Percentiles rank a stretch among this genome's conserved stretches.
Evolutionary conservation across 2,113 vertebrate species (phyloP).

Genomic region (Tenebrosternarchus preto): DNA sequence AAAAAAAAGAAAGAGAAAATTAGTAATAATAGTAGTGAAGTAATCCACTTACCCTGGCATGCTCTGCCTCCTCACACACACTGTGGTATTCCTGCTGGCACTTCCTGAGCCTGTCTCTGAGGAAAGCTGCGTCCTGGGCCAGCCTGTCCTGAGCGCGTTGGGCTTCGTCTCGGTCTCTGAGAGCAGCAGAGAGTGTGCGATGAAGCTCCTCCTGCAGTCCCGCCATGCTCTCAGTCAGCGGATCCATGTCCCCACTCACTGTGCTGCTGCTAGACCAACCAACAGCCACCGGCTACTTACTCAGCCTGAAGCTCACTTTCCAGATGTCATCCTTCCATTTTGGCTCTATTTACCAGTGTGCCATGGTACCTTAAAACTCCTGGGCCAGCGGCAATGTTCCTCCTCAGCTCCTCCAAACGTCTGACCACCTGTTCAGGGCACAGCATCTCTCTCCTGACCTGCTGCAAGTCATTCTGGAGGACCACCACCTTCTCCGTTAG

Average conservation of each 20-base stretch:
- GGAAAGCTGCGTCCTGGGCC: slow-evolving; percentile 70
- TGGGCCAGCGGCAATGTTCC: slow-evolving; percentile 69
- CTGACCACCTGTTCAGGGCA: slow-evolving; percentile 70
- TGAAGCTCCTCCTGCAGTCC: slow-evolving; percentile 75
- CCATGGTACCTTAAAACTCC: slow-evolving; percentile 72
- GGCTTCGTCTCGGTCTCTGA: slow-evolving; percentile 73
- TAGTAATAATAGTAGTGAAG: not conserved
- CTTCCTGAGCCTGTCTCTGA: slow-evolving; percentile 71
- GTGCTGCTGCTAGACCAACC: slow-evolving; percentile 58
- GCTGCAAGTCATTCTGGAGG: slow-evolving; percentile 73
- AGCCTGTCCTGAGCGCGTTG: slow-evolving; percentile 67
- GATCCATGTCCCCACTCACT: slow-evolving; percentile 64
- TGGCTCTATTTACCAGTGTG: not conserved
- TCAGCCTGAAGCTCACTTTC: no score
- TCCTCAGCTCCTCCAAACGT: slow-evolving; percentile 71
- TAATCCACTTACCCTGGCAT: slow-evolving; percentile 59
- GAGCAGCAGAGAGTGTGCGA: slow-evolving; percentile 67
- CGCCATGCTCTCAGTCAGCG: slow-evolving; percentile 73
- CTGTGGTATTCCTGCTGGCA: slow-evolving; percentile 73
- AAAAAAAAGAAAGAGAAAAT: not conserved
- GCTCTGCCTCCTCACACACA: slow-evolving; percentile 68
- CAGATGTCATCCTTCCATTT: not conserved
- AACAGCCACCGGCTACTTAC: not conserved
- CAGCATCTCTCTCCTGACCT: slow-evolving; percentile 67
- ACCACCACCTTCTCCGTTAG: slow-evolving; percentile 76